Evolutionary conservation across 2,113 vertebrate genomes (phyloP).

Genomic region (Apteryx owenii): DNA sequence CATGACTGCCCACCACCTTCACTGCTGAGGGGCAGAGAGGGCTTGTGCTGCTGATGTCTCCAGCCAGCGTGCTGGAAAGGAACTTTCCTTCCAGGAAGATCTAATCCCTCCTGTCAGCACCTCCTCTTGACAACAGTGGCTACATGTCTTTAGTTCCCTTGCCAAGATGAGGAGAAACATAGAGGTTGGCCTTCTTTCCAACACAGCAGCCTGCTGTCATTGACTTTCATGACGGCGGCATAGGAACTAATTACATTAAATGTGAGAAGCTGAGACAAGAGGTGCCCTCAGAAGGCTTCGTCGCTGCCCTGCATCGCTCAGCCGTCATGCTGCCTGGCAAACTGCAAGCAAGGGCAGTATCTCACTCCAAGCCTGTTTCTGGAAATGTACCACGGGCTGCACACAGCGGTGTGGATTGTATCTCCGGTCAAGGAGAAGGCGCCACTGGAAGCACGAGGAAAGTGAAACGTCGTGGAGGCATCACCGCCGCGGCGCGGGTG

Average conservation of each 20-base stretch:
- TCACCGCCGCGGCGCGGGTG: not conserved
- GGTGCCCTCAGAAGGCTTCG: not conserved
- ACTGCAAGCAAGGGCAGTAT: not conserved
- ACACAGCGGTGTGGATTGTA: not conserved
- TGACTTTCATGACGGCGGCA: too few relatives aligned
- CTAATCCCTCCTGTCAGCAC: not conserved
- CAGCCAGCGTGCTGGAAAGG: not conserved
- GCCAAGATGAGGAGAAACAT: not conserved
- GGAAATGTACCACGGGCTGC: not conserved
- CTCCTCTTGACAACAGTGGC: not conserved
- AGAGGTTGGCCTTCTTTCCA: not conserved
- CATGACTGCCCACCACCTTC: not conserved
- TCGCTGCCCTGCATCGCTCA: not conserved
- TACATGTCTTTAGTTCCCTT: too few relatives aligned
- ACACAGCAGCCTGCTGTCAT: not conserved
- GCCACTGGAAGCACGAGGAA: not conserved
- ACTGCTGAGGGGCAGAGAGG: too few relatives aligned
- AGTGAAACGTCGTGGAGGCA: accelerated
- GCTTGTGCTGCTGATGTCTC: too few relatives aligned
- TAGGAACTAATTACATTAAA: not conserved
- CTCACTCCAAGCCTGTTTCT: not conserved
- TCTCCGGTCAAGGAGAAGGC: not conserved
- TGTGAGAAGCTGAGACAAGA: not conserved
- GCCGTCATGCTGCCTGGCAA: not conserved
- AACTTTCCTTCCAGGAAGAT: not conserved